Evolutionary conservation across 1,140 invertebrate species (phyloP).

Genomic region (Stegodyphus mimosarum): DNA sequence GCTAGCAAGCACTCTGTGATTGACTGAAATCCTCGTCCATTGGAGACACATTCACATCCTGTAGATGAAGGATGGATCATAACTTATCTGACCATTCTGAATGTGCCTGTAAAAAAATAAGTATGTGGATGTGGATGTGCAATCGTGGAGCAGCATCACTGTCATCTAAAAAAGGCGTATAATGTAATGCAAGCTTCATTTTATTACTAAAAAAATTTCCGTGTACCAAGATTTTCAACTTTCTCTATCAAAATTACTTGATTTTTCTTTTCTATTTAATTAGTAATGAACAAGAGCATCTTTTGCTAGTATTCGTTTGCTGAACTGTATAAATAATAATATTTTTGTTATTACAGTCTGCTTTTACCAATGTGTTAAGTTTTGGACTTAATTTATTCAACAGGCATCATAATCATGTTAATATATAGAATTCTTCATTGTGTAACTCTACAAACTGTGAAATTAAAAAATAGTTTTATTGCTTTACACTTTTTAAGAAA

Average conservation of each 20-base stretch:
- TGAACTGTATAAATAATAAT: too few species aligned
- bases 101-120: slow-evolving; percentile 34
- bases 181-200: slow-evolving; percentile 13
- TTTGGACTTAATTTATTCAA: too few species aligned
- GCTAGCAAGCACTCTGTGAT: slow-evolving; percentile 28
- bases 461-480: slow-evolving; percentile 16
- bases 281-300: too few species aligned
- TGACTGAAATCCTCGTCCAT: slow-evolving; percentile 42
- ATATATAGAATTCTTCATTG: too few species aligned
- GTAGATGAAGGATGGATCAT: slow-evolving; percentile 7
- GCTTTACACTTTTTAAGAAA: slow-evolving; percentile 20
- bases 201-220: too few species aligned
- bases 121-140: slow-evolving; percentile 14
- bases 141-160: slow-evolving; percentile 7
- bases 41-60: slow-evolving; percentile 23
- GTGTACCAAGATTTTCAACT: too few species aligned
- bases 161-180: neutral
- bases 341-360: too few species aligned
- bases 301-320: too few species aligned
- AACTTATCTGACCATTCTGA: slow-evolving; percentile 23
- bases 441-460: neutral
- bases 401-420: too few species aligned
- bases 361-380: too few species aligned
- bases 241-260: too few species aligned
- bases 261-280: too few species aligned